Evolutionary conservation across 2,888 invertebrate species (phyloP).

Genomic region (Zonitis immaculata): DNA sequence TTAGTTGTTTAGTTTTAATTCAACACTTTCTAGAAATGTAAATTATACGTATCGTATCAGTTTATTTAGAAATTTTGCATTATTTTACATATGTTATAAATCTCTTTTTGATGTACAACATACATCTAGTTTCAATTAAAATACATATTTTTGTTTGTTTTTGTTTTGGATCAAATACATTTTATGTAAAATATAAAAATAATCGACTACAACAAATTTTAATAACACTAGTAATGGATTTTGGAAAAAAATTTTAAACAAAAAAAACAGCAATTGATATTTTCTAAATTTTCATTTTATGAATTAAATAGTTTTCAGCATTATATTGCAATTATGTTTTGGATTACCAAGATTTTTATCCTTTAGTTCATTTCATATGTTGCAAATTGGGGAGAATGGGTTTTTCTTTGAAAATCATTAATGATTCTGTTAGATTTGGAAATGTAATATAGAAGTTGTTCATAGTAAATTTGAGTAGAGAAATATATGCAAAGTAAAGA

Average conservation of each 20-base stretch:
- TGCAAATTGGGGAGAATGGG: too few species aligned
- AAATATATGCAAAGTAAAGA: not conserved
- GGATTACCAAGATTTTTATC: too few species aligned
- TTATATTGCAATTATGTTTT: too few species aligned
- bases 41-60: not conserved
- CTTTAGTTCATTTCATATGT: too few species aligned
- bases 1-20: not conserved
- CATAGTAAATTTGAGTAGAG: not conserved
- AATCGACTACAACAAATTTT: not conserved
- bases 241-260: too few species aligned
- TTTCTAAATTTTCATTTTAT: too few species aligned
- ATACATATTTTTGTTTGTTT: not conserved
- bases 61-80: not conserved
- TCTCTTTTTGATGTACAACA: not conserved
- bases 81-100: not conserved
- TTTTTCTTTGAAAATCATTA: not conserved
- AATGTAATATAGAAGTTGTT: not conserved
- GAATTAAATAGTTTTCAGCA: too few species aligned
- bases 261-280: too few species aligned
- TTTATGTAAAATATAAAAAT: not conserved
- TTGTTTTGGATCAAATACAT: not conserved
- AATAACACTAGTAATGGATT: not conserved
- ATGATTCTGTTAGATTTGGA: not conserved
- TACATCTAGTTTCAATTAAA: not conserved
- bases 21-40: not conserved